phyloP scores from a whole-genome alignment of 1,140 invertebrate species.

The Scylla paramamosain region DNA sequence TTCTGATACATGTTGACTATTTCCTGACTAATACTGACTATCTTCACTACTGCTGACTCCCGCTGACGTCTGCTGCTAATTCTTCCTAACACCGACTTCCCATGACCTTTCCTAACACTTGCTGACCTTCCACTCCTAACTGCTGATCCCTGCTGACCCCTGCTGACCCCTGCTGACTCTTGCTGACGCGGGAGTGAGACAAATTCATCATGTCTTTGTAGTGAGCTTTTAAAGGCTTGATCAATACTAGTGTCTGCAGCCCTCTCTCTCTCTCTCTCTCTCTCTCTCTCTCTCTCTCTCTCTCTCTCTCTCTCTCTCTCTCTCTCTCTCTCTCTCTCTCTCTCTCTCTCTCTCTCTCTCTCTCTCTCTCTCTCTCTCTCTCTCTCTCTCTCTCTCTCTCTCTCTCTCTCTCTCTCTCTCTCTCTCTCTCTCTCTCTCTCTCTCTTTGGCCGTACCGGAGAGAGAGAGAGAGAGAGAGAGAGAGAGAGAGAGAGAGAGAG shows the following conservation, averaged over 20 bases:
- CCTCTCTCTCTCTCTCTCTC: background rate
- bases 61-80: no score
- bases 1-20: no score
- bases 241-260: background rate
- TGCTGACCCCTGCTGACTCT: no score
- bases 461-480: background rate
- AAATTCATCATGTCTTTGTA: background rate
- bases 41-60: no score
- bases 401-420: constrained; percentile 19
- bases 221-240: background rate
- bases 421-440: background rate
- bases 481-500: no score
- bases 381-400: constrained; percentile 35
- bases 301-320: constrained; percentile 27
- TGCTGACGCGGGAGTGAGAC: no score
- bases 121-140: no score
- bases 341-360: background rate
- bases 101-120: no score
- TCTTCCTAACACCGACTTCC: no score
- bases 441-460: no score
- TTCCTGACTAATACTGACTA: no score
- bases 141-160: no score
- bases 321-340: background rate
- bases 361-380: background rate
- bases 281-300: background rate